Evolutionary conservation across 2,888 invertebrate species (phyloP).

Genomic region (Acrobasis repandana): DNA sequence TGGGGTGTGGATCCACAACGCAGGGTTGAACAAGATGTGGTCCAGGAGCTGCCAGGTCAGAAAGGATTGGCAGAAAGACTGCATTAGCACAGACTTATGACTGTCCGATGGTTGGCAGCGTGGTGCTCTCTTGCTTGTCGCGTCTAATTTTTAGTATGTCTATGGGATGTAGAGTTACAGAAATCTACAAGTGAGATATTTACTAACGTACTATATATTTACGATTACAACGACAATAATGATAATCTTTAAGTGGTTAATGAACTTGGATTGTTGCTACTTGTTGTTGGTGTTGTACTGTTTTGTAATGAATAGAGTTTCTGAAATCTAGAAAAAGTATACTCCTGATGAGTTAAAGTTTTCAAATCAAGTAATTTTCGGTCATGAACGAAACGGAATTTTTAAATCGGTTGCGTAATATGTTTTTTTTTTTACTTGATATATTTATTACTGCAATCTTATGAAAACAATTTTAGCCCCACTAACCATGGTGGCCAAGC

Average conservation of each 20-base stretch:
- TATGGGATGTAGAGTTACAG: neutral
- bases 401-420: neutral
- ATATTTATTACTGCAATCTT: neutral
- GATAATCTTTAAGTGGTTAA: too few relatives aligned
- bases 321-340: too few relatives aligned
- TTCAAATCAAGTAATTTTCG: too few relatives aligned
- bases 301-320: too few relatives aligned
- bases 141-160: conserved; percentile 8
- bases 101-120: conserved; percentile 80
- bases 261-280: too few relatives aligned
- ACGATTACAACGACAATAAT: too few relatives aligned
- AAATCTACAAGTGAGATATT: neutral
- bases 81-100: conserved; percentile 83
- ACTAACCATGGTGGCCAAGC: conserved; percentile 12
- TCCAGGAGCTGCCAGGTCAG: conserved; percentile 98
- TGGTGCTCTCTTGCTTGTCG: conserved; percentile 67
- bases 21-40: conserved; percentile 99
- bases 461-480: neutral
- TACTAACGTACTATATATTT: too few relatives aligned
- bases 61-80: conserved; percentile 95
- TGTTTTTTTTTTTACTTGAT: neutral
- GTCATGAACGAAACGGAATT: too few relatives aligned
- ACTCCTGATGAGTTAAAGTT: too few relatives aligned
- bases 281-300: too few relatives aligned
- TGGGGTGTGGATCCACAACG: conserved; percentile 99